Conservation (phyloP, 2,888 invertebrate genomes). For the Protonemura montana region DNA sequence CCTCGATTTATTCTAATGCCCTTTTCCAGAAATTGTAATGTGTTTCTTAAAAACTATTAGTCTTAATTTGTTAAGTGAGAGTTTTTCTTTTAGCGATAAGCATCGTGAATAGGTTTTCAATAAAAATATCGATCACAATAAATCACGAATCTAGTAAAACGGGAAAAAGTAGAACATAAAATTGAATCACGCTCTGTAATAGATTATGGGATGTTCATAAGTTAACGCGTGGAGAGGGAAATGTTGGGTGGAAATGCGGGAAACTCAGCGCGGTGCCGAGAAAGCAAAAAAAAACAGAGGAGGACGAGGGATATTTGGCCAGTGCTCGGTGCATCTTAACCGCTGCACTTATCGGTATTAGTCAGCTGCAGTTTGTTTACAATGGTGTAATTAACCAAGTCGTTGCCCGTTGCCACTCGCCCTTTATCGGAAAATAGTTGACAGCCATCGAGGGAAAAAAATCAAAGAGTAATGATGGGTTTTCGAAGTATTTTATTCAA, state of each 20-base stretch:
- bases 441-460: not conserved
- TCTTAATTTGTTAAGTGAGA: slow-evolving; percentile 34
- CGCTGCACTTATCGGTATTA: not conserved
- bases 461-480: slow-evolving; percentile 16
- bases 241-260: not conserved
- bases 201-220: slow-evolving; percentile 12
- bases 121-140: slow-evolving; percentile 27
- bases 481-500: slow-evolving; percentile 27
- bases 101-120: slow-evolving; percentile 35
- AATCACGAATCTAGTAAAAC: slow-evolving; percentile 21
- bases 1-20: not conserved
- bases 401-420: not conserved
- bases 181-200: slow-evolving; percentile 25
- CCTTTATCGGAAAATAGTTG: not conserved
- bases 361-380: not conserved
- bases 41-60: slow-evolving; percentile 23
- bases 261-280: not conserved
- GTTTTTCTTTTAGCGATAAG: slow-evolving; percentile 27
- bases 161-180: slow-evolving; percentile 16
- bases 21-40: not conserved
- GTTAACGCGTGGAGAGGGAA: not conserved
- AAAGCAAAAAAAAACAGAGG: not conserved
- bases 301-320: not conserved
- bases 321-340: not conserved
- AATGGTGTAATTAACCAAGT: not conserved